Evolutionary conservation across 1,140 invertebrate species (phyloP).

Genomic region (Dreissena rostriformis): DNA sequence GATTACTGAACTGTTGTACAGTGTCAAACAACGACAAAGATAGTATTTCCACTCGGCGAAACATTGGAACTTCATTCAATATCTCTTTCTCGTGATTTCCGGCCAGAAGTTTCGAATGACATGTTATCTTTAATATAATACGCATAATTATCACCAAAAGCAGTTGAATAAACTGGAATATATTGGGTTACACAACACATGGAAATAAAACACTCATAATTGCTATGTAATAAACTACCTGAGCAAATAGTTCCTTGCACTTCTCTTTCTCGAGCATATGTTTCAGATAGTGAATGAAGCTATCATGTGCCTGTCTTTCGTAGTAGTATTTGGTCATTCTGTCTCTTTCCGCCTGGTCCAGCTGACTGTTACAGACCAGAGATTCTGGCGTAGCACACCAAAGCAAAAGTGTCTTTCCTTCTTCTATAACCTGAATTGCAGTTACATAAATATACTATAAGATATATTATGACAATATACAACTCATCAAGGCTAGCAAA

Average conservation of each 20-base stretch:
- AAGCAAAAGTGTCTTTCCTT: conserved; percentile 24
- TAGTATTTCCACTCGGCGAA: not conserved
- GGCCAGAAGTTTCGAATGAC: conserved; percentile 38
- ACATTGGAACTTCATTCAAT: not conserved
- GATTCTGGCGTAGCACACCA: conserved; percentile 52
- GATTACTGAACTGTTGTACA: conserved; percentile 34
- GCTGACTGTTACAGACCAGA: conserved; percentile 2
- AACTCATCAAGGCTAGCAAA: too few relatives aligned
- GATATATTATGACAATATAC: too few relatives aligned
- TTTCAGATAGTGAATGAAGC: conserved; percentile 28
- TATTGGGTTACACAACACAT: too few relatives aligned
- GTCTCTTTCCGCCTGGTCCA: not conserved
- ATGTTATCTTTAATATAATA: conserved; percentile 19
- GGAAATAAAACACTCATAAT: too few relatives aligned
- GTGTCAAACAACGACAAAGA: conserved; percentile 38
- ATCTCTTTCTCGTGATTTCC: conserved; percentile 15
- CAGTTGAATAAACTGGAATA: too few relatives aligned
- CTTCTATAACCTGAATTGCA: conserved; percentile 28
- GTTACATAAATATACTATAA: too few relatives aligned
- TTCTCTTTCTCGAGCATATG: conserved; percentile 12
- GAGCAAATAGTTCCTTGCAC: conserved; percentile 24
- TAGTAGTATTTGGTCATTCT: conserved; percentile 4
- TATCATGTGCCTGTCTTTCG: conserved; percentile 32
- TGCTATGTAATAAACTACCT: conserved; percentile 7
- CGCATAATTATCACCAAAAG: too few relatives aligned